Percentiles rank a stretch among this genome's conserved stretches.
Conservation (phyloP, 2,797 vertebrate species). For the Taeniopygia guttata region DNA sequence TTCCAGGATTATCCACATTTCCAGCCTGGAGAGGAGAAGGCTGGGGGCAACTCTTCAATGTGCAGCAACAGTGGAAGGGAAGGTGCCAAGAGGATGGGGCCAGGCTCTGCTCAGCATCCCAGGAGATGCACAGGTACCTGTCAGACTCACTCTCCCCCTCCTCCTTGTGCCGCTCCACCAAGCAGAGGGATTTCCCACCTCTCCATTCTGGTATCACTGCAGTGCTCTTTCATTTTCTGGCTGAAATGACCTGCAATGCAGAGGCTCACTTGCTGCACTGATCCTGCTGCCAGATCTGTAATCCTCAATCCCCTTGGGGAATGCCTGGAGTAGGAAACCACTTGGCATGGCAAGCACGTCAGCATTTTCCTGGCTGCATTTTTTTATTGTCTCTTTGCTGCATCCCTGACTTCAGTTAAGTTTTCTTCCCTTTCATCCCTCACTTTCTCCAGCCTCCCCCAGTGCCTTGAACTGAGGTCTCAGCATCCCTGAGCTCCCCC, state of each 20-base stretch:
- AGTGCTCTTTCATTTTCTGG: background rate
- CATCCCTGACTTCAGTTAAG: background rate
- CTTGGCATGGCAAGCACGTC: slow-evolving; percentile 13
- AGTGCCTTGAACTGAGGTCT: background rate
- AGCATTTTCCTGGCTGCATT: background rate
- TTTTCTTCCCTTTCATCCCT: background rate
- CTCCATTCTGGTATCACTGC: background rate
- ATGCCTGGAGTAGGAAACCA: background rate
- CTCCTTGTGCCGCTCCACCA: background rate
- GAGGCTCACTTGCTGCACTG: background rate
- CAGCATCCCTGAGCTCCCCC: fast-evolving
- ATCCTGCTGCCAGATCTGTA: slow-evolving; percentile 3
- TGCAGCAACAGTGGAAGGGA: background rate
- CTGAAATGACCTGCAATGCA: slow-evolving; percentile 55
- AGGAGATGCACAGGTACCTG: background rate
- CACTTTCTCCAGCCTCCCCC: background rate
- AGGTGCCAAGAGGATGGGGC: background rate
- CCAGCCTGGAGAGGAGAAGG: background rate
- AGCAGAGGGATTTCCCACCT: background rate
- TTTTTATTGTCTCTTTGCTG: slow-evolving; percentile 6
- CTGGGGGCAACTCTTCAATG: background rate
- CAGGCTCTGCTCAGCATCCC: background rate
- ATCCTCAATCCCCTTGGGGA: background rate
- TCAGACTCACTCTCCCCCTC: background rate
- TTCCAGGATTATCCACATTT: background rate